phyloP scores from a whole-genome alignment of 2,113 vertebrate genomes.

The Probosciger aterrimus region DNA sequence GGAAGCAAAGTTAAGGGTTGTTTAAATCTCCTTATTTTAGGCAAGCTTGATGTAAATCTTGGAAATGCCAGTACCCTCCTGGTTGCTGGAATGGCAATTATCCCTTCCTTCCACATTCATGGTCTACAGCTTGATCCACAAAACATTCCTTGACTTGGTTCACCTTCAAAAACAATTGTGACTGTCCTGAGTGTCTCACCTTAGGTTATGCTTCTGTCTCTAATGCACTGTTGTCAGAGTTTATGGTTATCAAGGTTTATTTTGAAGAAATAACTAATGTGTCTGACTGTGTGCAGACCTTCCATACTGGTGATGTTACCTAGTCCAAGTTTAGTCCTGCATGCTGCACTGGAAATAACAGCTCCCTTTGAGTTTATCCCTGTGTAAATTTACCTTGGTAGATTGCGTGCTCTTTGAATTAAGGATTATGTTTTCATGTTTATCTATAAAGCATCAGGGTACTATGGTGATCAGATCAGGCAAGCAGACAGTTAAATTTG shows the following conservation, averaged over 20 bases:
- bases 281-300: background rate
- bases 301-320: background rate
- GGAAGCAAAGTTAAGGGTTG: background rate
- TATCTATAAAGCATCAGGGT: slow-evolving; percentile 17
- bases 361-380: background rate
- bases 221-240: background rate
- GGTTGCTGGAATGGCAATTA: background rate
- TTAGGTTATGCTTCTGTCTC: background rate
- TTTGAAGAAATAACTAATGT: background rate
- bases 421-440: background rate
- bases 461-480: background rate
- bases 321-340: background rate
- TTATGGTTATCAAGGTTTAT: background rate
- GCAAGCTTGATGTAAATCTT: background rate
- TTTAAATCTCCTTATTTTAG: background rate
- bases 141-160: background rate
- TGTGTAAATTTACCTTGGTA: background rate
- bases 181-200: background rate
- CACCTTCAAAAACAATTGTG: background rate
- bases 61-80: background rate
- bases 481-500: background rate
- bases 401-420: background rate
- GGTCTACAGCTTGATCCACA: background rate
- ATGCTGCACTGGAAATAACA: background rate
- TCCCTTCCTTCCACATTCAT: background rate